Evolutionary conservation across 2,888 invertebrate species (phyloP).

Genomic region (Drosophila mimica): DNA sequence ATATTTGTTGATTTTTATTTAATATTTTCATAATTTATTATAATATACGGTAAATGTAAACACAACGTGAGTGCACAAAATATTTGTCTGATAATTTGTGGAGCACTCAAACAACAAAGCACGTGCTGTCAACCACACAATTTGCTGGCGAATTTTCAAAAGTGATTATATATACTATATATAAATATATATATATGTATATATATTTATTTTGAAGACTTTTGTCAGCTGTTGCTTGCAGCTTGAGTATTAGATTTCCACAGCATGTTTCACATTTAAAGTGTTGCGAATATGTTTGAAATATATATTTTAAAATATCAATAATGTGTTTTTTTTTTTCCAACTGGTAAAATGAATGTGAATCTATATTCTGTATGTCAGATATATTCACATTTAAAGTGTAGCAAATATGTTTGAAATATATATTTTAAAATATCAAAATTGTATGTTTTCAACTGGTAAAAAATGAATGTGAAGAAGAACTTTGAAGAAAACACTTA

Average conservation of each 20-base stretch:
- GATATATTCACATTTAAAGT: background rate
- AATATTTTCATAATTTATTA: background rate
- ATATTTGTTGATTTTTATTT: background rate
- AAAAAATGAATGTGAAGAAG: no score
- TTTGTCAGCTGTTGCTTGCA: slow-evolving; percentile 4
- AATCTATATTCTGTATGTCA: background rate
- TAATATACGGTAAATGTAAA: background rate
- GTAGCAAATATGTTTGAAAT: background rate
- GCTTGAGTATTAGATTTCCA: slow-evolving; percentile 12
- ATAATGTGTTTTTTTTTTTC: background rate
- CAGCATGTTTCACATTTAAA: background rate
- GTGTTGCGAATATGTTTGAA: background rate
- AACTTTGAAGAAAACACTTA: no score
- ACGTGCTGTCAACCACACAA: slow-evolving; percentile 17
- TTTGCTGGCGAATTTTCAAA: background rate
- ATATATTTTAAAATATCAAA: background rate
- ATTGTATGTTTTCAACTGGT: background rate
- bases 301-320: background rate
- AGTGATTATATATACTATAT: background rate
- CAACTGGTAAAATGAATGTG: background rate
- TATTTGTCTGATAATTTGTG: slow-evolving; percentile 3
- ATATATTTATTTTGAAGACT: background rate
- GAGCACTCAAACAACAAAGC: slow-evolving; percentile 8
- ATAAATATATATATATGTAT: no score
- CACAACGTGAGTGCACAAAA: background rate